Evolutionary conservation across 2,113 vertebrate species (phyloP), one percentile per base, ranked within the genome.

Genomic region (Tupaia tana): DNA sequence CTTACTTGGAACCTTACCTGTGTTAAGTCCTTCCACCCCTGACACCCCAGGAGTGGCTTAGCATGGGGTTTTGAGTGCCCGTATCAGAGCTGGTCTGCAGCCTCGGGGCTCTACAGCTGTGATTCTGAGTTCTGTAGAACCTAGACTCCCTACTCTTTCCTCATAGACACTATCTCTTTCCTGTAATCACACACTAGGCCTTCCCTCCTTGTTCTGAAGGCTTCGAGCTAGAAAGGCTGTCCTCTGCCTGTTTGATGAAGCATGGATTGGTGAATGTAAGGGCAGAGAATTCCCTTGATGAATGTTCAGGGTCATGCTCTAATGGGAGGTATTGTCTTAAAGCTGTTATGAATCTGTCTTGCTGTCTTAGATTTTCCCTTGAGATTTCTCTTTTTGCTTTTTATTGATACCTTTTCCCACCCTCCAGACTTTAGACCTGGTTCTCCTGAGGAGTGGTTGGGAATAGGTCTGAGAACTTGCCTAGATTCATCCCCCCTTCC

Each of bases 211-310:
- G 61, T 14, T 70, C 29, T 61, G 85, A 86, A 67, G 56, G 59
- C 22, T 34, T 12, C 58, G 70, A 34, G 64, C 29, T 59, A 34
- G 20, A 4, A 54, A 69, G 29, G 18, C 70, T 86, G 54, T 18
- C 54, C 14, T 29, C 74, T 27, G 12, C 3, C 0, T 54, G 70
- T 93, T 59, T 54, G 24, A 15, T 87, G 54, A 78, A 31, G 66
- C 15, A 15, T 27, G 31, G 20, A 15, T 29, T 27, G 24, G 4
- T 27, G 29, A 70, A 24, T 27, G n/a, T 31, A 7, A 88, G 77
- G 90, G 81, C 63, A 58, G 89, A 77, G 19, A 87, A 80, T 80
- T 79, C 67, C 61, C 89, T 84, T 63, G 66, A 43, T 90, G 20
- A 84, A 58, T 66, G 89, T 86, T 71, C 24, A 34, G 75, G 59